Evolutionary conservation across 2,113 vertebrate species (phyloP).

Genomic region (Anhinga anhinga): DNA sequence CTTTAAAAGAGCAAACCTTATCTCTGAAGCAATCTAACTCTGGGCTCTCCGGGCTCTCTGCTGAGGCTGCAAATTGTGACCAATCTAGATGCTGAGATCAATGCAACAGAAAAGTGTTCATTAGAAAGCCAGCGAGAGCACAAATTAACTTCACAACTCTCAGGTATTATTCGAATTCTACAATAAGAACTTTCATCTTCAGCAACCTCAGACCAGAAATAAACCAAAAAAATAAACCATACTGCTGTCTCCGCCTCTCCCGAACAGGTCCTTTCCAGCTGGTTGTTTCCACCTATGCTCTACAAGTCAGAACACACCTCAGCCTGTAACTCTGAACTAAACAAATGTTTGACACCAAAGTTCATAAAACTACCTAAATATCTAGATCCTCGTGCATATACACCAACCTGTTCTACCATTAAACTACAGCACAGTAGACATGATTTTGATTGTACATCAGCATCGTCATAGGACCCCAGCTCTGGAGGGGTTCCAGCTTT

Average conservation of each 20-base stretch:
- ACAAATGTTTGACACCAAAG: background rate
- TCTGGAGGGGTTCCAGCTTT: background rate
- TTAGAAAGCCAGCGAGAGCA: background rate
- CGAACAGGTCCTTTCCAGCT: background rate
- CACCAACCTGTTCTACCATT: background rate
- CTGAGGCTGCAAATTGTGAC: background rate
- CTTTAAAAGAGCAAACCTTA: background rate
- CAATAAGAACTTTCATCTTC: background rate
- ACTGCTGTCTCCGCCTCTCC: background rate
- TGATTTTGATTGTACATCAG: background rate
- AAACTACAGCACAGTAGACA: background rate
- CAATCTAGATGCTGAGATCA: background rate
- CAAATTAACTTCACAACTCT: background rate
- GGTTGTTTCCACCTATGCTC: background rate
- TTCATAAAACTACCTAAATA: background rate
- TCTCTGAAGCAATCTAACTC: background rate
- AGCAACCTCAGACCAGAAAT: background rate
- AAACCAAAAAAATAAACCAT: background rate
- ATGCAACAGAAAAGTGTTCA: background rate
- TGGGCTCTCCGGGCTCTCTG: background rate
- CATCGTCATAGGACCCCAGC: background rate
- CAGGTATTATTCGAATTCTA: background rate
- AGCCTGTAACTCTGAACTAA: background rate
- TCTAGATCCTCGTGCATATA: background rate
- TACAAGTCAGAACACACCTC: background rate